Base-by-base conservation (phyloP, 1,140 invertebrate species). In the Saxidomus purpurata region DNA sequence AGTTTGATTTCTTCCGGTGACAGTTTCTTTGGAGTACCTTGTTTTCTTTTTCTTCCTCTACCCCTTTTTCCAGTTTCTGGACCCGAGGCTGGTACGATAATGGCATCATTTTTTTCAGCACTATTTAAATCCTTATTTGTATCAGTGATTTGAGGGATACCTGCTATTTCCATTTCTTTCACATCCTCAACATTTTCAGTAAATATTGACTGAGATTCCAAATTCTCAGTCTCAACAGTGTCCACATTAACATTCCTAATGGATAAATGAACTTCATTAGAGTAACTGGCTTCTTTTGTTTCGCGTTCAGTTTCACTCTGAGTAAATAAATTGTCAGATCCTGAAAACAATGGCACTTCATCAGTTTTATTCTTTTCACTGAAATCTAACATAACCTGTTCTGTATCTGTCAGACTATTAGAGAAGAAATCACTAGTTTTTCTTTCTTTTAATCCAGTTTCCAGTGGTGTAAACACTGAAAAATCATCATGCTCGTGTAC, bases 401-500 rank as follows among this genome's bases (percentile, higher is more conserved):
- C 43, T 52, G 74, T 15, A 25, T 52, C 25, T 0, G n/a, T 22
- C 13, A 34, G 25, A 28, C 31, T 34, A 4, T 34, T 31, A 11
- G 25, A 67, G 8, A 67, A 67, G 31, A 67, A 67, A 31, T 34
- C 13, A 31, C 31, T 25, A 67, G 1, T 25, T 25, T 77, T 77
- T 8, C 11, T 49, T 28, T 63, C 22, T 43, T 82, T 82, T 63
- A 25, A 8, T n/a, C 43, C 52, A 6, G 49, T 40, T 25, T 92
- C 91, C 28, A 92, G 61, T 31, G 92, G 92, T 55, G 76, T 90
- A 17, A 92, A 80, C n/a, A 89, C 89, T n/a, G 92, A 92, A 43
- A 92, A 92, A 74, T 92, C 92, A 84, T 92, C 92, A 91, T 91
- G 90, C 55, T 87, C 89, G 83, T 91, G 89, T 36, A 67, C 63